A percentile compares a stretch with the other conserved stretches of the same genome.
Conservation (phyloP, 2,888 invertebrate genomes). For the Andrena marginata region DNA sequence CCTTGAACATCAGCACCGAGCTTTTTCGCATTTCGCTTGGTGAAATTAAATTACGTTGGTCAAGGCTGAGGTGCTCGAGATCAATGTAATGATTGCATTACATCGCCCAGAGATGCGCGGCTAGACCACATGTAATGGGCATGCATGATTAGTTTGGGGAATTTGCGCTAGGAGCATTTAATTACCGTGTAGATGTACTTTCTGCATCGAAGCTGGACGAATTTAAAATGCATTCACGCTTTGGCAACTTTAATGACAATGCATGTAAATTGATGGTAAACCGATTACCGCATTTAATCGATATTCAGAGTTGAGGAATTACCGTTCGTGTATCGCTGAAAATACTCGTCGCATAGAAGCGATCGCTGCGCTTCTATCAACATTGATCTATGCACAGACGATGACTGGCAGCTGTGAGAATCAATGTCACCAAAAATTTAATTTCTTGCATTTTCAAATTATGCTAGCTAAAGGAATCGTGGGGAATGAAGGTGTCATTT, state of each 20-base stretch:
- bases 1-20: background rate
- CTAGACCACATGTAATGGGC: constrained; percentile 11
- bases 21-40: background rate
- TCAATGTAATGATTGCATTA: constrained; percentile 36
- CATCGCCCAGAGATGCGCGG: constrained; percentile 3
- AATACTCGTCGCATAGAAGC: background rate
- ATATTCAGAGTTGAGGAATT: constrained; percentile 26
- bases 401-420: background rate
- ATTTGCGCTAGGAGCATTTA: constrained; percentile 30
- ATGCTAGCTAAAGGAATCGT: too few species aligned
- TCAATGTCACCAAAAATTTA: background rate
- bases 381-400: background rate
- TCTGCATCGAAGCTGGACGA: background rate
- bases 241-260: constrained; percentile 16
- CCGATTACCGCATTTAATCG: constrained; percentile 21
- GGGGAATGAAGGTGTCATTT: too few species aligned
- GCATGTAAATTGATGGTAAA: constrained; percentile 31
- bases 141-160: constrained; percentile 50
- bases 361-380: background rate
- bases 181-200: constrained; percentile 14
- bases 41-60: constrained; percentile 20
- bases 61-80: constrained; percentile 21
- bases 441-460: too few species aligned
- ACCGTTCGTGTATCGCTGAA: background rate
- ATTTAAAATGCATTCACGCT: constrained; percentile 31